Base-by-base conservation (phyloP, 1,140 invertebrate species). In the Tetramorium simillimum region DNA sequence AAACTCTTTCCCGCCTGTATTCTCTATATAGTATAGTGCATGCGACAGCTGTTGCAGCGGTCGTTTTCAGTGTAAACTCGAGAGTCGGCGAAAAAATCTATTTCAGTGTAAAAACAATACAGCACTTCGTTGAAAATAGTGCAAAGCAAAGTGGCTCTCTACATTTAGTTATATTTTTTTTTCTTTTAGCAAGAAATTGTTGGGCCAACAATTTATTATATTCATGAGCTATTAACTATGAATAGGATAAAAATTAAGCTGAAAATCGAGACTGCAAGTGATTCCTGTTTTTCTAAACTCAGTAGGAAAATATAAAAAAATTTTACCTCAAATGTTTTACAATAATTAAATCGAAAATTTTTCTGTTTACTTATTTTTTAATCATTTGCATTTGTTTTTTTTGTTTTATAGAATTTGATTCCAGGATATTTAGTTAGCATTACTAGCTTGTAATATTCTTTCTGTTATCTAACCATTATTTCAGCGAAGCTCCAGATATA, bases 61-160 rank as follows among this genome's bases (percentile, higher is more conserved):
- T 62, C 69, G 69, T 73, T 60, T 84, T 46, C 53, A 60, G 7
- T 73, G 53, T 75, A 84, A 75, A 84, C 69, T 84, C 69, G 53
- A 46, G 24, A 46, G 40, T 60, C 28, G 10, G 16, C 28, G 69
- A n/a, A 62, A 84, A 73, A 84, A 84, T 75, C 80, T 75, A 84
- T 84, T 75, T 62, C 56, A 37, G n/a, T 73, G 9, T 46, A 84
- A 84, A 80, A 84, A 84, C 80, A 84, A 73, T 73, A 46, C 14
- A 60, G 28, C 53, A 37, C 40, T 75, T 70, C 14, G 40, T 28
- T 72, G 51, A 62, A 84, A 84, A 84, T 58, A 49, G 24, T 43
- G 7, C 24, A 7, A 84, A 3, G 18, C 3, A 46, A 60, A 49
- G 53, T 60, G n/a, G 28, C 40, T 21, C 69, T 75, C 18, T 56